These are phyloP conservation scores for Brachionus paranguensis DNA, from an alignment of 1,140 invertebrate species.

Conservation along the genomic window DNA sequence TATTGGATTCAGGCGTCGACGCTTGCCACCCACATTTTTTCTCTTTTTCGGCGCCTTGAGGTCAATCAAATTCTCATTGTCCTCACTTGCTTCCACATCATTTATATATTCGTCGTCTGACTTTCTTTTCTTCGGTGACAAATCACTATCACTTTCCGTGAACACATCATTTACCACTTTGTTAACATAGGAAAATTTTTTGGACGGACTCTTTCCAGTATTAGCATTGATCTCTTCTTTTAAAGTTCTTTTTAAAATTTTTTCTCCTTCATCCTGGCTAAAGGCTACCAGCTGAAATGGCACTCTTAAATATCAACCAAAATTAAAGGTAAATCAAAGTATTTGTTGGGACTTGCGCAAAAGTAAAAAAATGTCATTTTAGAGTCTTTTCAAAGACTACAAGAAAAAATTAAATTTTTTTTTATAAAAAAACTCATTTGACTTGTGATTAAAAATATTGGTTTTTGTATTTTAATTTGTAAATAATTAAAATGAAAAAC, in stretches of 20 bases:
- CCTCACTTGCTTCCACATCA: not conserved
- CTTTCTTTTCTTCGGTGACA: not conserved
- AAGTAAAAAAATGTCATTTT: too few species aligned
- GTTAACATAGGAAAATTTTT: slow-evolving; percentile 1
- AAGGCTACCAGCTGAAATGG: not conserved
- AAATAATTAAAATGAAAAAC: too few species aligned
- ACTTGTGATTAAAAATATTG: too few species aligned
- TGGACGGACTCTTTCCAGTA: not conserved
- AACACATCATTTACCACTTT: not conserved
- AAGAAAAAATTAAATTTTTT: too few species aligned
- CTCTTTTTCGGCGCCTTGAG: not conserved
- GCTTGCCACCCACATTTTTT: not conserved
- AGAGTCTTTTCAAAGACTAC: too few species aligned
- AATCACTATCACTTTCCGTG: not conserved
- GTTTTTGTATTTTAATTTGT: too few species aligned
- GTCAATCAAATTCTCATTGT: not conserved
- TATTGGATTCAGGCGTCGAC: not conserved
- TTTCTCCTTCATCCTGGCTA: not conserved
- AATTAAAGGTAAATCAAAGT: too few species aligned
- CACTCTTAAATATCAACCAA: not conserved
- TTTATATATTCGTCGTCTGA: not conserved
- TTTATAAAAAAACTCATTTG: too few species aligned
- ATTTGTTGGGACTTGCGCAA: too few species aligned
- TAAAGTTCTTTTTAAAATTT: not conserved
- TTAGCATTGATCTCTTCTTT: not conserved